Evolutionary conservation across 53 echinoderm and acorn worm species (phyloP), one percentile per base, ranked within the genome.

Genomic region (Patiria pectinifera): DNA sequence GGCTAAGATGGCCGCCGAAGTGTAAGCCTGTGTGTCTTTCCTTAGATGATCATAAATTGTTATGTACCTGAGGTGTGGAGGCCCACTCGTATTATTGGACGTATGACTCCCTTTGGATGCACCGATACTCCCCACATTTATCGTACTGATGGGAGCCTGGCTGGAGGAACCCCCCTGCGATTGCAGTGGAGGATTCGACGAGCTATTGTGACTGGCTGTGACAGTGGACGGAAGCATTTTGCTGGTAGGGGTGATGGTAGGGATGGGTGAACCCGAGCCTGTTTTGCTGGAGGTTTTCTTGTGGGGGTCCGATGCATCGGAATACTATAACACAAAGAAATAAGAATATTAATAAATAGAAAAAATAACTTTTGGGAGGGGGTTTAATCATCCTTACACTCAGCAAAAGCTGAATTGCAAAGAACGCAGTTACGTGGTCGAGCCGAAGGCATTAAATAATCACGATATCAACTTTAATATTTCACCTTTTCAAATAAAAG

Each of bases 61-160:
- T 3, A 43, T 48, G 0, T 93, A 97, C 97, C 96, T 96, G 25
- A 97, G 91, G 2, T 91, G 94, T 18, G 97, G 94, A 11, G 97
- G 97, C 15, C 96, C 96, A 80, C 94, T 85, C 69, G 93, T 94
- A 62, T 84, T 95, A 60, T 48, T 90, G 14, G 95, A 83, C 60
- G 94, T 83, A 83, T 93, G 94, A 71, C 94, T 95, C 75, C 91
- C 93, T 78, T 95, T 95, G 62, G 96, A 95, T 13, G 96, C 95
- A 35, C 94, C 94, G 63, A 99, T 95, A 44, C 72, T 95, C 62
- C 99, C 99, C 96, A 99, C 96, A 48, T 96, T 99, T 59, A 99
- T 95, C 43, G 92, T 94, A 76, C 96, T 99, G 76, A 99, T 96
- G 82, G 97, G 96, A 25, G 97, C 93, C 87, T 95, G 99, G 78